These are phyloP conservation scores for Caenorhabditis tropicalis DNA, from an alignment of 1,140 invertebrate genomes.

Conservation along the genomic window DNA sequence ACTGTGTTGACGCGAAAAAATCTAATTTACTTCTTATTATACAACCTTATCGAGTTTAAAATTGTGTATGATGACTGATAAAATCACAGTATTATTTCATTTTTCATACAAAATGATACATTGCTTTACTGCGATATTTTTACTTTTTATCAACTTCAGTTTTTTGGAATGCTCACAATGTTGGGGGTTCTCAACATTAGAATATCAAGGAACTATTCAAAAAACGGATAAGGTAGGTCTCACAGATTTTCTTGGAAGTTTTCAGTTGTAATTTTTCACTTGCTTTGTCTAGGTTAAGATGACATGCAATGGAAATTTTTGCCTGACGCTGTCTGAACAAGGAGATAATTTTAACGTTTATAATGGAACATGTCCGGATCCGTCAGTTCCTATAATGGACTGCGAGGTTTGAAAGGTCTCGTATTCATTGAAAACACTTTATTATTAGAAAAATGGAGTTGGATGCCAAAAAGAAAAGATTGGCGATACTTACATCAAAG, in stretches of 20 bases:
- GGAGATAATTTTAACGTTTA: not conserved
- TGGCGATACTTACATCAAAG: not conserved
- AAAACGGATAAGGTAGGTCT: not conserved
- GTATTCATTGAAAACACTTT: not conserved
- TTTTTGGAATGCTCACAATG: not conserved
- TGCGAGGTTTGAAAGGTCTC: not conserved
- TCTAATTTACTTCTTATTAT: no score
- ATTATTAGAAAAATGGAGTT: not conserved
- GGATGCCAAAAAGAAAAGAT: not conserved
- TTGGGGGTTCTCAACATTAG: not conserved
- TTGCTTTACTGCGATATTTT: not conserved
- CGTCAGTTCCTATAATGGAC: not conserved
- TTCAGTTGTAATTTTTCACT: not conserved
- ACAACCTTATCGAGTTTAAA: no score
- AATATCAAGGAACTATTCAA: not conserved
- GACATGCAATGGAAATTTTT: not conserved
- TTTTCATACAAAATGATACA: not conserved
- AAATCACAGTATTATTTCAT: not conserved
- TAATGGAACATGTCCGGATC: slow-evolving; percentile 15
- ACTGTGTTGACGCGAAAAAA: no score
- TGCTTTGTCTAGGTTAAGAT: not conserved
- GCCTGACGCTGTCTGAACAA: not conserved
- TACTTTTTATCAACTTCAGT: not conserved
- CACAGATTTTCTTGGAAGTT: not conserved
- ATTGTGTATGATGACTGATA: not conserved